Evolutionary conservation across 2,113 vertebrate genomes (phyloP).

Genomic region (Tenrec ecaudatus): DNA sequence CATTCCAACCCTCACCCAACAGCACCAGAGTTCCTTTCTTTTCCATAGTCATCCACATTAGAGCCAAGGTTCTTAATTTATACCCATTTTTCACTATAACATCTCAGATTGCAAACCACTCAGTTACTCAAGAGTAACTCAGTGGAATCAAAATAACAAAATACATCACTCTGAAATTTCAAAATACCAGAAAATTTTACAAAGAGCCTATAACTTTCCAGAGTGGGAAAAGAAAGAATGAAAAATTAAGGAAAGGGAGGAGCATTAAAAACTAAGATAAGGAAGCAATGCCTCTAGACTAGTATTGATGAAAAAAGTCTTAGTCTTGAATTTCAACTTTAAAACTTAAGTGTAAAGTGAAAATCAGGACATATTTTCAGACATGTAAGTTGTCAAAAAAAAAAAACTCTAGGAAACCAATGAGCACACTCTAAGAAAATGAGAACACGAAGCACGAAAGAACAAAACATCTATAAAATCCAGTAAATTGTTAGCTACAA

Average conservation of each 20-base stretch:
- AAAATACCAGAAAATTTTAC: slow-evolving; percentile 1
- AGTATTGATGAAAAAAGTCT: background rate
- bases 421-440: slow-evolving; percentile 3
- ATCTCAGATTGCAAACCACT: background rate
- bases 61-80: no score
- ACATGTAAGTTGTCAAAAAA: background rate
- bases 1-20: no score
- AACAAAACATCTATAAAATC: slow-evolving; percentile 6
- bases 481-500: background rate
- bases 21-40: no score
- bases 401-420: background rate
- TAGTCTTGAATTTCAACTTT: slow-evolving; percentile 34
- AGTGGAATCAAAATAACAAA: slow-evolving; percentile 11
- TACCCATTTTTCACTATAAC: background rate
- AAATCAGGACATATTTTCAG: no score
- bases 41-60: no score
- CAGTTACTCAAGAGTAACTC: background rate
- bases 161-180: slow-evolving; percentile 46
- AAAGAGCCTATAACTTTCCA: slow-evolving; percentile 8
- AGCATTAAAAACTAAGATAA: slow-evolving; percentile 39
- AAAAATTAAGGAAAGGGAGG: background rate
- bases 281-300: background rate
- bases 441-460: background rate
- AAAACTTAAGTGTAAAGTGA: background rate
- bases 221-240: background rate